Evolutionary conservation across 2,888 invertebrate species (phyloP), one percentile per base, ranked within the genome.

Genomic region (Ormyrus thymus): DNA sequence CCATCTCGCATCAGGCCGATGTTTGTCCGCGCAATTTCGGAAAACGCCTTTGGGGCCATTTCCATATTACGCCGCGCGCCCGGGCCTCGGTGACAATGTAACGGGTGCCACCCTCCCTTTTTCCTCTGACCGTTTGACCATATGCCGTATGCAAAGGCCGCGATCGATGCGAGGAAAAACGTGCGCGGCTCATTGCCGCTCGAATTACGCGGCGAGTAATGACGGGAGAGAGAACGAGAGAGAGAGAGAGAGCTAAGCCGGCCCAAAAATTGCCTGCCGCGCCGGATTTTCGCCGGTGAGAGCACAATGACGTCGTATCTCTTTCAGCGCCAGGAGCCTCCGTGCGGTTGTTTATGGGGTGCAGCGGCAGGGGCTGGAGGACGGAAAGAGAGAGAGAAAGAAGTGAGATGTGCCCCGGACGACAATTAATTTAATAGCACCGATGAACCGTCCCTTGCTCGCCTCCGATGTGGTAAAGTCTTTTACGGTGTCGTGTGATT

Each of bases 81-180:
- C 70, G 58, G 48, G 56, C 8, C 50, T 29, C 29, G 29, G 29
- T 29, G 29, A 50, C 48, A 70, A 71, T 58, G 53, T 48, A 45
- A 29, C 29, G 9, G 0, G 4, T 1, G 65, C 71, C 86, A 86
- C 89, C 88, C 89, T 87, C 86, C 75, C 8, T 43, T 13, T 88
- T 88, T 87, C 3, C 29, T 88, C 87, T 88, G 86, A 86, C 88
- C 89, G 86, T 87, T 86, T 86, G 88, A 88, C 89, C 90, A 90
- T 90, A 90, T 90, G 90, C 80, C 86, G 87, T 87, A 87, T 86
- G 87, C 86, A 87, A 87, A 87, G 53, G 81, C 79, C 69, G 55
- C 72, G 81, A 86, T 86, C 86, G 87, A 85, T 84, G 69, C 71
- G 56, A 81, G 81, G 76, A 81, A 81, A 83, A 85, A 86, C 84